Percentiles rank a stretch among this genome's conserved stretches.
phyloP scores from a whole-genome alignment of 2,113 vertebrate genomes.

The Ciconia maguari region DNA sequence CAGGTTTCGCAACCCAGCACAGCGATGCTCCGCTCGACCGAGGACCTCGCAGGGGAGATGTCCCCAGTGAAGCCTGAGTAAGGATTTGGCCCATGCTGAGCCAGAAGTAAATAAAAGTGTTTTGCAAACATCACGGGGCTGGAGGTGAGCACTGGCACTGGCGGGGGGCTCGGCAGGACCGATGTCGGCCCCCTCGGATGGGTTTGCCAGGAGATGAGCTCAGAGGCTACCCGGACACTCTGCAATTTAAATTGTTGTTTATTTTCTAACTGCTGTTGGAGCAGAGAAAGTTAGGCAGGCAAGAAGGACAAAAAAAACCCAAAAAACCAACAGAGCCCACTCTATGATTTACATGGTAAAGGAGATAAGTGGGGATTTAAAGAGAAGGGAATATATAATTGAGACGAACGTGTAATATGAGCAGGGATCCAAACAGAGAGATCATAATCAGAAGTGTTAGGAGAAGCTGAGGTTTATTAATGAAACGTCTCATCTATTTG shows the following conservation, averaged over 20 bases:
- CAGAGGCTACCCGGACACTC: rapidly evolving
- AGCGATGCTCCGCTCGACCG: rapidly evolving
- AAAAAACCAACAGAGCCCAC: background rate
- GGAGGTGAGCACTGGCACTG: rapidly evolving
- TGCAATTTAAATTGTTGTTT: background rate
- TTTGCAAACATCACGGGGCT: rapidly evolving
- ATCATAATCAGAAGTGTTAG: conserved; percentile 36
- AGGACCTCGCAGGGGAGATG: background rate
- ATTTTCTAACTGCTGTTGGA: background rate
- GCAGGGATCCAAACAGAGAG: conserved; percentile 35
- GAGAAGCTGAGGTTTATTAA: conserved; percentile 48
- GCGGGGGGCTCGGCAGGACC: rapidly evolving
- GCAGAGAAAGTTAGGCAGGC: background rate
- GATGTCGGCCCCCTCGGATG: background rate
- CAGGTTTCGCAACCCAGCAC: background rate
- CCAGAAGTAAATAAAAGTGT: background rate
- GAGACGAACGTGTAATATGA: background rate
- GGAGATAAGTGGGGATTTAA: conserved; percentile 33
- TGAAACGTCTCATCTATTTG: conserved; percentile 60
- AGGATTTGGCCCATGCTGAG: background rate
- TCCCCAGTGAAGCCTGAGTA: background rate
- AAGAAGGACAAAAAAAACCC: background rate
- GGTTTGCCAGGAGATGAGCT: background rate
- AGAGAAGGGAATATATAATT: conserved; percentile 8
- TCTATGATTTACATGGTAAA: conserved; percentile 24